These are phyloP conservation scores for Heliocidaris tuberculata DNA, from an alignment of 35 echinoderm and acorn worm genomes.

Conservation along the genomic window DNA sequence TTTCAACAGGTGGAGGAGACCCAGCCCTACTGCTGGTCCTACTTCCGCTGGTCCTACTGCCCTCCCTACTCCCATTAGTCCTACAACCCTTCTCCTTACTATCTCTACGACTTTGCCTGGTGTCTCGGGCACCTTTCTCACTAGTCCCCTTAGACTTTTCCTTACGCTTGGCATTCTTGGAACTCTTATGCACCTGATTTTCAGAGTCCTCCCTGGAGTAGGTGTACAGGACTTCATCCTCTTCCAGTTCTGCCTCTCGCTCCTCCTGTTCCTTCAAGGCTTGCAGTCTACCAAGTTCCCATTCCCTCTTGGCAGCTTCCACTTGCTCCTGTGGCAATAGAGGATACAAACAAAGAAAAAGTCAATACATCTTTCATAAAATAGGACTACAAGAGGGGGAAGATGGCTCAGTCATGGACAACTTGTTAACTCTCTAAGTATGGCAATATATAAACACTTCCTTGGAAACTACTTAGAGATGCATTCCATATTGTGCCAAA, in stretches of 20 bases:
- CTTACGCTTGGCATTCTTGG: constrained; percentile 40
- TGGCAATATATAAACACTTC: too few species aligned
- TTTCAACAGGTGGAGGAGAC: background rate
- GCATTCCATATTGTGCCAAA: too few species aligned
- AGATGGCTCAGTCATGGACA: background rate
- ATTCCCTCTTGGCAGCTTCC: constrained; percentile 94
- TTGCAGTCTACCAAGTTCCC: constrained; percentile 89
- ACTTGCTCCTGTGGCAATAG: constrained; percentile 72
- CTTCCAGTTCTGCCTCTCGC: constrained; percentile 82
- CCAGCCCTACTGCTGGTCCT: constrained; percentile 43
- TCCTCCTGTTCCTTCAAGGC: constrained; percentile 88
- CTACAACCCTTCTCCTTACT: constrained; percentile 2
- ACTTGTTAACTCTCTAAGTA: too few species aligned
- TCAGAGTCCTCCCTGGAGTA: constrained; percentile 83
- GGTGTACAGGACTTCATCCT: constrained; percentile 94
- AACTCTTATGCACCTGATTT: constrained; percentile 97
- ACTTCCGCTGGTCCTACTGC: constrained; percentile 53
- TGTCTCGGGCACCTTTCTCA: background rate
- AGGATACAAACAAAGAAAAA: background rate
- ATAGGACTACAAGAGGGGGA: background rate
- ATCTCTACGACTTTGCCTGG: constrained; percentile 7
- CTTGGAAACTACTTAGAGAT: too few species aligned
- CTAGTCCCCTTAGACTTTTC: constrained; percentile 9
- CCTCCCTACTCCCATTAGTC: background rate
- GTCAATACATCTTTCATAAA: background rate